Percentiles rank a stretch among this genome's conserved stretches.
Conservation (phyloP, 2,113 vertebrate genomes). For the Cranoglanis bouderius region DNA sequence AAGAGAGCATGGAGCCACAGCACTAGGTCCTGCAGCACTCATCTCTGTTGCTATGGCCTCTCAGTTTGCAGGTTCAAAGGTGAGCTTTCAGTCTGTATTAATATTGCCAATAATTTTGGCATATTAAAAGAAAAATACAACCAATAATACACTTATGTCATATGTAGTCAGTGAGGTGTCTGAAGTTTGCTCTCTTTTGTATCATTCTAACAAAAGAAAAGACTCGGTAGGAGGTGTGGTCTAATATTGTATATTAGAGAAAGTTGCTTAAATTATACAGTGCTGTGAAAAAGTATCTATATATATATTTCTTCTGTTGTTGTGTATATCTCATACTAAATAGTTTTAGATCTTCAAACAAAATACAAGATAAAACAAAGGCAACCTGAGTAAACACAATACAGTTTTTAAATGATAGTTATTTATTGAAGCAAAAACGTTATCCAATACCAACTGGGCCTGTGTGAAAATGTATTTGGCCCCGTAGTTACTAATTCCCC, state of each 20-base stretch:
- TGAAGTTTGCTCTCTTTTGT: neutral
- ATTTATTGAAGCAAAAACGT: too few relatives aligned
- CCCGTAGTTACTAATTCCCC: too few relatives aligned
- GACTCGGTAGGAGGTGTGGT: neutral
- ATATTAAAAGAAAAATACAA: neutral
- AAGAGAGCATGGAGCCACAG: constrained; percentile 72
- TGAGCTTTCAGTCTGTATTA: constrained; percentile 32
- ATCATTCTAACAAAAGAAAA: neutral
- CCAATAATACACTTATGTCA: neutral
- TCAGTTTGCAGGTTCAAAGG: constrained; percentile 74
- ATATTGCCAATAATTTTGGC: neutral
- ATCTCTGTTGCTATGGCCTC: constrained; percentile 76
- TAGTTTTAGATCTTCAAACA: too few relatives aligned
- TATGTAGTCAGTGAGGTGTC: neutral
- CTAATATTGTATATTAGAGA: neutral
- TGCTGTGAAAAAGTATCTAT: too few relatives aligned
- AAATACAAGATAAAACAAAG: too few relatives aligned
- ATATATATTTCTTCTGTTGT: too few relatives aligned
- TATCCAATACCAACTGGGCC: too few relatives aligned
- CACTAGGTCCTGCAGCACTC: constrained; percentile 73
- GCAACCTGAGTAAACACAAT: too few relatives aligned
- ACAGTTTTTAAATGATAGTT: too few relatives aligned
- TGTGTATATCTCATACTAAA: too few relatives aligned
- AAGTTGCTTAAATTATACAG: neutral
- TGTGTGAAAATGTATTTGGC: too few relatives aligned